Conservation (phyloP, 2,888 invertebrate species). For the Netelia virgata region DNA sequence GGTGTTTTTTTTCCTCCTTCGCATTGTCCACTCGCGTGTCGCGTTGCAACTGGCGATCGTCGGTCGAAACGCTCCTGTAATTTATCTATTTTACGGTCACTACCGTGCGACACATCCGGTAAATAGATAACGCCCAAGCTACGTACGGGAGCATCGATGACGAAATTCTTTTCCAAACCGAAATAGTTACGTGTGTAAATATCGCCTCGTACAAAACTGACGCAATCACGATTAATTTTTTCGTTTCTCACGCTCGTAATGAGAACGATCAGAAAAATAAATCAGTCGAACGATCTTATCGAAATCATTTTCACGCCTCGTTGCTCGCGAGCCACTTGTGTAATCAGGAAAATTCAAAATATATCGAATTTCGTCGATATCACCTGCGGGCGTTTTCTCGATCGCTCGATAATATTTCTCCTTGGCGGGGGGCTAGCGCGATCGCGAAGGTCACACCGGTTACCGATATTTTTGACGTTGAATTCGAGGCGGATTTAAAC, state of each 20-base stretch:
- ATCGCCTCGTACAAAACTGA: background rate
- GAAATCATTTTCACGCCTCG: background rate
- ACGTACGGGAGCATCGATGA: conserved; percentile 19
- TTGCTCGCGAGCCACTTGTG: background rate
- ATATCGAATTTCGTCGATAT: background rate
- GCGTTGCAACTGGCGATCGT: conserved; percentile 1
- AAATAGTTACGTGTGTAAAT: background rate
- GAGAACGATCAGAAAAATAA: background rate
- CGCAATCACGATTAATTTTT: background rate
- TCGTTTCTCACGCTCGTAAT: background rate
- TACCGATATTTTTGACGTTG: too few species aligned
- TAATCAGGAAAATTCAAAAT: background rate
- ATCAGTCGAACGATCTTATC: background rate
- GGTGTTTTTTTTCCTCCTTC: background rate
- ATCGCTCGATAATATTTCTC: too few species aligned
- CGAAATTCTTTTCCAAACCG: background rate
- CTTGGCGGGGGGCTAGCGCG: too few species aligned
- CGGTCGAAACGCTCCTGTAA: background rate
- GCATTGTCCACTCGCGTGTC: background rate
- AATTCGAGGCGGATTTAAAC: too few species aligned
- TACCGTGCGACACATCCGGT: background rate
- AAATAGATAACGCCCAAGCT: background rate
- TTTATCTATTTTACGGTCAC: conserved; percentile 20
- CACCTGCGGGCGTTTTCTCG: too few species aligned
- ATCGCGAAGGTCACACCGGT: too few species aligned